phyloP scores from a whole-genome alignment of 1,140 invertebrate species.

The Pinna nobilis region DNA sequence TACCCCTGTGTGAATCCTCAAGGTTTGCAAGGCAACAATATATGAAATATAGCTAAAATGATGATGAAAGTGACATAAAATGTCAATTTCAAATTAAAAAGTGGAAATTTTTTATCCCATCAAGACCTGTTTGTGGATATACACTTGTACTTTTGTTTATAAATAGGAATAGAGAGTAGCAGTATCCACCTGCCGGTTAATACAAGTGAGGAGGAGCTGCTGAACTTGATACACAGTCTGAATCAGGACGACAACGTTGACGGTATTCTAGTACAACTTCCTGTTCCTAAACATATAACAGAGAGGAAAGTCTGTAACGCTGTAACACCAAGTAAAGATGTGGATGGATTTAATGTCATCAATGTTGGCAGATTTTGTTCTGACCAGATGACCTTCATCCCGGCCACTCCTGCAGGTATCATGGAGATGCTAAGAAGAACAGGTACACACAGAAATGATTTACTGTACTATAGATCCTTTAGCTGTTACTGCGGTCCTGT shows the following conservation, averaged over 20 bases:
- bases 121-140: not conserved
- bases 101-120: not conserved
- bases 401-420: conserved; percentile 90
- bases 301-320: conserved; percentile 85
- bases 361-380: conserved; percentile 80
- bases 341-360: conserved; percentile 86
- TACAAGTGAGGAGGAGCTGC: conserved; percentile 81
- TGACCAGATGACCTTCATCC: conserved; percentile 86
- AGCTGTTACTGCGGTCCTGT: too few species aligned
- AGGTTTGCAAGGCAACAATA: too few species aligned
- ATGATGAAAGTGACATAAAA: not conserved
- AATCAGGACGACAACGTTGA: conserved; percentile 84
- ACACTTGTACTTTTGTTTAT: not conserved
- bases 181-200: conserved; percentile 78
- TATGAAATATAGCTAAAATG: too few species aligned
- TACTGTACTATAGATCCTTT: too few species aligned
- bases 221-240: conserved; percentile 80
- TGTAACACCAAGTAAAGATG: conserved; percentile 88
- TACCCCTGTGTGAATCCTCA: too few species aligned
- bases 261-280: conserved; percentile 91
- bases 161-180: conserved; percentile 79
- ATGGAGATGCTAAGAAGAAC: conserved; percentile 82
- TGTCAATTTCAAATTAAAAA: not conserved
- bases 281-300: conserved; percentile 83
- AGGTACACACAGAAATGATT: conserved; percentile 65